These are phyloP conservation scores for Hedya salicella DNA, from an alignment of 2,888 invertebrate species.

Conservation along the genomic window DNA sequence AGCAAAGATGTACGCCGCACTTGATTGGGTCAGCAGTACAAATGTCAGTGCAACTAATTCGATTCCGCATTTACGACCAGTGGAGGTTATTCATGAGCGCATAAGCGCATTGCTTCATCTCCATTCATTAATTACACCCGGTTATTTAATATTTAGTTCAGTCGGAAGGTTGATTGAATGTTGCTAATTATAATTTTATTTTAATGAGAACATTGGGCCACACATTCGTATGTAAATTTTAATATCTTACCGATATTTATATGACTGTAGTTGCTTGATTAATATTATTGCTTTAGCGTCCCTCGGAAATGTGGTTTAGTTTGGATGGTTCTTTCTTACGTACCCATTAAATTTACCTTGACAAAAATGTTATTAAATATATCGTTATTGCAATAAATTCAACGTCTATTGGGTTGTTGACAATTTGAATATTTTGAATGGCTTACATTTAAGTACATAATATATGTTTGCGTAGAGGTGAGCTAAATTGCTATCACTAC, in stretches of 20 bases:
- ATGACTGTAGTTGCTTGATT: not conserved
- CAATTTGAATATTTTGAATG: not conserved
- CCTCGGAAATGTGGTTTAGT: constrained; percentile 14
- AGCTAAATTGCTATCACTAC: too few relatives aligned
- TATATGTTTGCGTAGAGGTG: too few relatives aligned
- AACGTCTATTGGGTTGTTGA: constrained; percentile 1
- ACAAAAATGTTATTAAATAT: not conserved
- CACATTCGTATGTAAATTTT: constrained; percentile 36
- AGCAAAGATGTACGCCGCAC: constrained; percentile 12
- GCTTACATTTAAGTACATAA: too few relatives aligned
- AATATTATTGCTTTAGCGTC: constrained; percentile 23
- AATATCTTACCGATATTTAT: not conserved
- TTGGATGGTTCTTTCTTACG: not conserved
- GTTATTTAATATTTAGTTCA: constrained; percentile 20
- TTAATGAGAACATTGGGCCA: constrained; percentile 29
- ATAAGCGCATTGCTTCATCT: constrained; percentile 40
- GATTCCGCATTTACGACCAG: constrained; percentile 32
- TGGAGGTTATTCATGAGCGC: constrained; percentile 25
- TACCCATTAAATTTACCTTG: not conserved
- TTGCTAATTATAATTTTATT: constrained; percentile 37
- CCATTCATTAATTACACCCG: constrained; percentile 37
- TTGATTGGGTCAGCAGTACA: constrained; percentile 27
- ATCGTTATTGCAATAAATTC: not conserved
- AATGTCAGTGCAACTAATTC: constrained; percentile 34
- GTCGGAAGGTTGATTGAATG: constrained; percentile 28